Percentiles rank a stretch among this genome's conserved stretches.
phyloP scores from a whole-genome alignment of 2,888 invertebrate genomes.

The Chirona hameri region DNA sequence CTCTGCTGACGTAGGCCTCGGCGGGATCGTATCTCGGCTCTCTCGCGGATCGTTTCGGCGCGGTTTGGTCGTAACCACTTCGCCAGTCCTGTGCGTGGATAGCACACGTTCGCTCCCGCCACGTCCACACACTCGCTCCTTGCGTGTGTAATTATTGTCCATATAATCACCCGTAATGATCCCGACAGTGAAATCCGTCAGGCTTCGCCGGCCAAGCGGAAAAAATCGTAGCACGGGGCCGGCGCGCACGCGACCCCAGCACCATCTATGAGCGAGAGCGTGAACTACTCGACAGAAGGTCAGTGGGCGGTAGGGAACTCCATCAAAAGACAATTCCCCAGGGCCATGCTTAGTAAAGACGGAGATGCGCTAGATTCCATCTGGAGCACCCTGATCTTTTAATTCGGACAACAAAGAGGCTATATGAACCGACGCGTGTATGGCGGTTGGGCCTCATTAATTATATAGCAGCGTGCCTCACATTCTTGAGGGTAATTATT shows the following conservation, averaged over 20 bases:
- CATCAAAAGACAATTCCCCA: neutral
- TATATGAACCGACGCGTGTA: neutral
- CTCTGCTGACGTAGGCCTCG: no score
- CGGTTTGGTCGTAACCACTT: no score
- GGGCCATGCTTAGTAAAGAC: neutral
- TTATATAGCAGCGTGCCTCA: neutral
- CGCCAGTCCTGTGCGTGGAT: neutral
- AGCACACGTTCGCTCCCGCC: neutral
- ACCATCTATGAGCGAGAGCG: neutral
- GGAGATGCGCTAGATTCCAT: neutral
- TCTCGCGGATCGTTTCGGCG: neutral
- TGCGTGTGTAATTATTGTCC: conserved; percentile 1
- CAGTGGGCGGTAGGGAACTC: neutral
- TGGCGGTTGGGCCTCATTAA: neutral
- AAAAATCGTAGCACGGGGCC: neutral
- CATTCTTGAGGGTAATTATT: neutral
- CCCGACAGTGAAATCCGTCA: conserved; percentile 6
- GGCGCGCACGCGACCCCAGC: neutral
- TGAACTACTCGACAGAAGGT: neutral
- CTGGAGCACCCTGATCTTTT: neutral
- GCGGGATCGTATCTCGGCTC: neutral
- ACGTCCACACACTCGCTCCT: neutral
- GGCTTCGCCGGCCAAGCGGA: conserved; percentile 9
- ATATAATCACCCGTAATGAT: conserved; percentile 23
- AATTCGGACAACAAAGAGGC: neutral